phyloP scores from a whole-genome alignment of 37 sponge, comb jelly and placozoan species.

The Hexactinellida sp. region DNA sequence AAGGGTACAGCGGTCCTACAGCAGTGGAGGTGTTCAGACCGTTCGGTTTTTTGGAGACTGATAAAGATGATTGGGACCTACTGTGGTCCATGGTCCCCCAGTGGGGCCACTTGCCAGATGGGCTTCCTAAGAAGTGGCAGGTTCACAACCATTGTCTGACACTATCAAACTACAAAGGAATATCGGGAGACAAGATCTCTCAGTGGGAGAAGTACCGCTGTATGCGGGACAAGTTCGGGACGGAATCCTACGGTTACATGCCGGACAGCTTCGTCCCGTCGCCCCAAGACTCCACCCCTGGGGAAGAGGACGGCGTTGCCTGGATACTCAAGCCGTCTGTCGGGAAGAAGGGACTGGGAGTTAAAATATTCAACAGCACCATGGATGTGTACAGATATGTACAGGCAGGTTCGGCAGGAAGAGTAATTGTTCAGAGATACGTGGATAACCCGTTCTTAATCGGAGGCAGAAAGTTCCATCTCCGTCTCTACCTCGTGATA shows the following conservation, averaged over 20 bases:
- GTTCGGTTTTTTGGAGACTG: conserved; percentile 59
- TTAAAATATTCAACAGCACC: conserved; percentile 26
- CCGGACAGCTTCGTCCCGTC: conserved; percentile 59
- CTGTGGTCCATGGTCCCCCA: conserved; percentile 77
- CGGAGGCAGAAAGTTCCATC: conserved; percentile 58
- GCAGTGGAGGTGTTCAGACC: conserved; percentile 54
- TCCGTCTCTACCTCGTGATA: conserved; percentile 62
- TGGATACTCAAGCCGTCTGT: conserved; percentile 81
- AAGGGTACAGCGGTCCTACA: conserved; percentile 68
- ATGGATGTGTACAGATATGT: conserved; percentile 35
- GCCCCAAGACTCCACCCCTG: conserved; percentile 3
- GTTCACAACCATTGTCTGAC: conserved; percentile 76
- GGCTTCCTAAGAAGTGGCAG: conserved; percentile 61
- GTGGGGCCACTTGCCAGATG: conserved; percentile 44
- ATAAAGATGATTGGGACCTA: conserved; percentile 78
- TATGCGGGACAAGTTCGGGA: conserved; percentile 55
- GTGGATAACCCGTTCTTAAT: conserved; percentile 51
- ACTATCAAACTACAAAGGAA: conserved; percentile 44
- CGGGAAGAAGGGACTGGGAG: conserved; percentile 62
- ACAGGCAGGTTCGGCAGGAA: background rate
- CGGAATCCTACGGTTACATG: conserved; percentile 48
- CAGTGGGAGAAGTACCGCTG: conserved; percentile 71
- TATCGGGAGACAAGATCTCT: conserved; percentile 74
- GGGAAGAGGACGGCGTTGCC: background rate
- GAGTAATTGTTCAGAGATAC: conserved; percentile 44